A percentile compares a stretch with the other conserved stretches of the same genome.
These are phyloP conservation scores for Psettodes erumei DNA, from an alignment of 2,113 vertebrate species.

Conservation along the genomic window DNA sequence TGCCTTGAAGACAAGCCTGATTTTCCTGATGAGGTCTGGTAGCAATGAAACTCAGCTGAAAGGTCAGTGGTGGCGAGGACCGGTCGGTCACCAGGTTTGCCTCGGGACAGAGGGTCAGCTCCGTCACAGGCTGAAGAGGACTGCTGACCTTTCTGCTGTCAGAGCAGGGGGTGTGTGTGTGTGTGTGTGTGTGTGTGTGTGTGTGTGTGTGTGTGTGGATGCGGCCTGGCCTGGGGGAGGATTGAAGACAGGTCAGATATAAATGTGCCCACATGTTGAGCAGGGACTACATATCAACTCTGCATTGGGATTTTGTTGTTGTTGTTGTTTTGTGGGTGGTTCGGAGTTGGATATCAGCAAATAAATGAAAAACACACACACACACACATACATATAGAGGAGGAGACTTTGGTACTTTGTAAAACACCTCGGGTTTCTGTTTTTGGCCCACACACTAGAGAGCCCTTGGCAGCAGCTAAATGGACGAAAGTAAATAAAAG, in stretches of 20 bases:
- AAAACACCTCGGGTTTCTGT: slow-evolving; percentile 74
- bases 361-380: slow-evolving; percentile 41
- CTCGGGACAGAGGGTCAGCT: slow-evolving; percentile 68
- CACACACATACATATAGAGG: slow-evolving; percentile 13
- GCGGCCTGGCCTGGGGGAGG: slow-evolving; percentile 58
- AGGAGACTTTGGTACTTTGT: slow-evolving; percentile 63
- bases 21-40: slow-evolving; percentile 61
- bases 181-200: slow-evolving; percentile 36
- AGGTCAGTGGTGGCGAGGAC: slow-evolving; percentile 60
- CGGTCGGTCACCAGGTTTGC: slow-evolving; percentile 47
- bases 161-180: slow-evolving; percentile 44
- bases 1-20: neutral
- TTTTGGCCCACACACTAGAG: slow-evolving; percentile 66
- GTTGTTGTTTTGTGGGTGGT: slow-evolving; percentile 19
- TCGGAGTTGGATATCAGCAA: slow-evolving; percentile 35
- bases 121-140: slow-evolving; percentile 43
- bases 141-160: slow-evolving; percentile 73
- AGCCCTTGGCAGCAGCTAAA: slow-evolving; percentile 78
- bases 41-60: slow-evolving; percentile 52
- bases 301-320: slow-evolving; percentile 38
- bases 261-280: slow-evolving; percentile 78
- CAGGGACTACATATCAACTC: slow-evolving; percentile 25
- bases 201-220: slow-evolving; percentile 29
- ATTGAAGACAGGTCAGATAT: slow-evolving; percentile 70
- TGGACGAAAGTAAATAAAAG: slow-evolving; percentile 80